These are phyloP conservation scores for Sylvicola fuscatus DNA, from an alignment of 2,888 invertebrate species.

Conservation along the genomic window DNA sequence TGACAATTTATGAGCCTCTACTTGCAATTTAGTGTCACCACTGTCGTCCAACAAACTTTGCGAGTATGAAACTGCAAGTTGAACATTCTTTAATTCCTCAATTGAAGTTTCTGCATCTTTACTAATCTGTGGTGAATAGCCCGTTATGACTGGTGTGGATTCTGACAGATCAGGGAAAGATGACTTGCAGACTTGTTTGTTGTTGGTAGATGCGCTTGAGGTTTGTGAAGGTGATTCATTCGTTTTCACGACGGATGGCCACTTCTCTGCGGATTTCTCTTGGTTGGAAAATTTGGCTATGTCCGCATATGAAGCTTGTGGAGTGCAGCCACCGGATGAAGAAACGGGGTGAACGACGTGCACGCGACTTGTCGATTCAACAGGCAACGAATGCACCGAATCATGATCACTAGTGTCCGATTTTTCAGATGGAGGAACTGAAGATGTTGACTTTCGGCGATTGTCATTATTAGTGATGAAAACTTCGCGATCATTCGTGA, in stretches of 20 bases:
- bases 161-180: too few species aligned
- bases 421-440: slow-evolving; percentile 65
- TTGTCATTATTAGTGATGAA: slow-evolving; percentile 10
- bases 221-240: neutral
- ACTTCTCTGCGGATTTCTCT: slow-evolving; percentile 1
- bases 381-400: slow-evolving; percentile 67
- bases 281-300: slow-evolving; percentile 34
- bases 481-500: slow-evolving; percentile 12
- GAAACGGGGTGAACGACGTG: slow-evolving; percentile 55
- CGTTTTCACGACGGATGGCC: slow-evolving; percentile 2
- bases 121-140: too few species aligned
- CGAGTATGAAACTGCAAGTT: slow-evolving; percentile 2
- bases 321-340: slow-evolving; percentile 11
- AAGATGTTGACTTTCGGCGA: slow-evolving; percentile 44
- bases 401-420: slow-evolving; percentile 66
- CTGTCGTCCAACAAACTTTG: slow-evolving; percentile 10
- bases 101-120: too few species aligned
- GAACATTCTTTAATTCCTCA: neutral
- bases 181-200: too few species aligned
- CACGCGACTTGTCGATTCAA: slow-evolving; percentile 30
- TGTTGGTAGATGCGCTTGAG: too few species aligned
- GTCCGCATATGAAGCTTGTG: slow-evolving; percentile 54
- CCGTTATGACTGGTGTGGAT: too few species aligned
- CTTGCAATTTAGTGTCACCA: too few species aligned
- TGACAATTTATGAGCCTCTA: too few species aligned